Conservation (phyloP, 1,140 invertebrate species). For the Aphelinus atriplicis region DNA sequence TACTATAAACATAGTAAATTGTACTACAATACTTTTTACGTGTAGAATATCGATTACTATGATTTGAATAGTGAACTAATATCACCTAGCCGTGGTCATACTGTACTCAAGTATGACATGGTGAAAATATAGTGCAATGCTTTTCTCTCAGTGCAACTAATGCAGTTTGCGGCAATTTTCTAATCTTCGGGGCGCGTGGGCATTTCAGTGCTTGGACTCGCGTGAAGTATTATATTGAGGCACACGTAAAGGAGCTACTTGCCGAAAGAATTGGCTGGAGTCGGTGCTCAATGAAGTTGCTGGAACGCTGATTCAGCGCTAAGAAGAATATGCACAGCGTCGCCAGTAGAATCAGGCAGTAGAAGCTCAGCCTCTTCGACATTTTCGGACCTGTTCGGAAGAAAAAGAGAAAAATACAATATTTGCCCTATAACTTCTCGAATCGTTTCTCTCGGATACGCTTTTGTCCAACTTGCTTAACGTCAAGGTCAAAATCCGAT, state of each 20-base stretch:
- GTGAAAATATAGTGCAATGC: too few relatives aligned
- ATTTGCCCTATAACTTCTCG: too few relatives aligned
- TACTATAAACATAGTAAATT: too few relatives aligned
- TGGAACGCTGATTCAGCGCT: constrained; percentile 62
- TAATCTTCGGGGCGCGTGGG: constrained; percentile 14
- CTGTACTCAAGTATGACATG: too few relatives aligned
- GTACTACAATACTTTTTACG: too few relatives aligned
- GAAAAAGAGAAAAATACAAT: neutral
- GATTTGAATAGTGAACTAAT: too few relatives aligned
- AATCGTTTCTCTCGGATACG: too few relatives aligned
- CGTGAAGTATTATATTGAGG: neutral
- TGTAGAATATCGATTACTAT: too few relatives aligned
- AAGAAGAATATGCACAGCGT: constrained; percentile 63
- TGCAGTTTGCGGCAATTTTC: constrained; percentile 28
- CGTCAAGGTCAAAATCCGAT: too few relatives aligned
- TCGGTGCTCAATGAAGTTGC: constrained; percentile 60
- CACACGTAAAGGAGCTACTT: constrained; percentile 47
- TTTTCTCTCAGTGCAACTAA: too few relatives aligned
- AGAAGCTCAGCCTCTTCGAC: constrained; percentile 61
- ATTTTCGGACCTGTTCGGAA: constrained; percentile 45
- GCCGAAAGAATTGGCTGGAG: constrained; percentile 61
- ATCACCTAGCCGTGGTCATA: too few relatives aligned
- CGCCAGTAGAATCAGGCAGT: constrained; percentile 59
- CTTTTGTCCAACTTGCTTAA: too few relatives aligned
- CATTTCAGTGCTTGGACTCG: neutral